Conservation (phyloP, 2,797 vertebrate genomes). For the Pseudochirops corinnae region DNA sequence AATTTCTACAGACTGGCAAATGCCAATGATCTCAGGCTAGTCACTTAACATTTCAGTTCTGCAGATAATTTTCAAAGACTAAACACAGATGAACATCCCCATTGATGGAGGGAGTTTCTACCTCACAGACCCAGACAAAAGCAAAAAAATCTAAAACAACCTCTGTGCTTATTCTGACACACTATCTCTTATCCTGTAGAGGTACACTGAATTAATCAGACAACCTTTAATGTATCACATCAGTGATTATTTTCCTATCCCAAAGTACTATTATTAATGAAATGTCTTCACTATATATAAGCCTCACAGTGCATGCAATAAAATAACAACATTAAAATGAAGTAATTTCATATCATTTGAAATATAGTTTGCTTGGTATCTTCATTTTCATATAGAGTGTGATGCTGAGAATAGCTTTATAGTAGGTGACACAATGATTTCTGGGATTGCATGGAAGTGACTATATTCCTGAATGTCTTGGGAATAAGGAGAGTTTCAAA, state of each 20-base stretch:
- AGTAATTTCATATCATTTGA: slow-evolving; percentile 47
- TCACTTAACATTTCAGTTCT: not conserved
- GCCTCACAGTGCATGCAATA: not conserved
- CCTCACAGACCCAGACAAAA: not conserved
- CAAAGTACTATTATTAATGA: slow-evolving; percentile 24
- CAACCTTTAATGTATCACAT: slow-evolving; percentile 25
- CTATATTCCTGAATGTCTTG: slow-evolving; percentile 12
- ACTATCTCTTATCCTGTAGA: not conserved
- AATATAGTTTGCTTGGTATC: not conserved
- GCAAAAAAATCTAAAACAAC: not conserved
- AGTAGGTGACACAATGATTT: slow-evolving; percentile 1
- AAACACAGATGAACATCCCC: not conserved
- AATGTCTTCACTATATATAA: slow-evolving; percentile 43
- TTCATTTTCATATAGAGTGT: not conserved
- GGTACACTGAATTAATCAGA: not conserved
- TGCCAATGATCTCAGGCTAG: not conserved
- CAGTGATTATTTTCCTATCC: slow-evolving; percentile 20
- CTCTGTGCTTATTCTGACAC: not conserved
- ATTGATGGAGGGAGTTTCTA: not conserved
- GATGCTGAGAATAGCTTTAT: not conserved
- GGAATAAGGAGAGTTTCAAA: slow-evolving; percentile 56
- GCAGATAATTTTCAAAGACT: not conserved
- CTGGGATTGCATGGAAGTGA: not conserved
- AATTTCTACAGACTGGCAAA: not conserved
- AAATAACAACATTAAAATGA: slow-evolving; percentile 46